These are phyloP conservation scores for Ivindomyrus marchei DNA, from an alignment of 2,113 vertebrate genomes.

Conservation along the genomic window DNA sequence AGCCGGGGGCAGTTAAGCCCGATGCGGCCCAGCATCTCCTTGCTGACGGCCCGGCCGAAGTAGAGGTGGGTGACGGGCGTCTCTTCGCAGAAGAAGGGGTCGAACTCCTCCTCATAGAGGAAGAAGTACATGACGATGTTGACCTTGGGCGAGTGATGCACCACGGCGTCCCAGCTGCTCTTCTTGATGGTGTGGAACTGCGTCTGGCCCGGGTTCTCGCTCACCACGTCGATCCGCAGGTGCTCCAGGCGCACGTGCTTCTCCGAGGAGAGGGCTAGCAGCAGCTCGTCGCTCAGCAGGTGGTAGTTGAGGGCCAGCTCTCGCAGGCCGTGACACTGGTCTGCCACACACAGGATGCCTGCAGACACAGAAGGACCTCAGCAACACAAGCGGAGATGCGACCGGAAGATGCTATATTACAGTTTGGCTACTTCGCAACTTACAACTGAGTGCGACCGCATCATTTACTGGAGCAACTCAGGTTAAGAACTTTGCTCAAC, in stretches of 20 bases:
- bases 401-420: background rate
- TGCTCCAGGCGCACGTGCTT: constrained; percentile 65
- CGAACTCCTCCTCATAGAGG: constrained; percentile 63
- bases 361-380: background rate
- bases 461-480: background rate
- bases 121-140: constrained; percentile 71
- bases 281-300: constrained; percentile 61
- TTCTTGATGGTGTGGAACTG: constrained; percentile 64
- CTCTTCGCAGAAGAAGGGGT: constrained; percentile 65
- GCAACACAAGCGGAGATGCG: background rate
- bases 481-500: background rate
- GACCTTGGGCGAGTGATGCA: constrained; percentile 64
- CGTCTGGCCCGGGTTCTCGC: constrained; percentile 58
- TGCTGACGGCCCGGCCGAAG: constrained; percentile 63
- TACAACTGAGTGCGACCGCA: background rate
- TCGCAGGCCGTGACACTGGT: constrained; percentile 66
- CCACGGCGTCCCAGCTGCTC: constrained; percentile 65
- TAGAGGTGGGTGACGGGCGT: constrained; percentile 66
- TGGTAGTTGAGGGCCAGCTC: constrained; percentile 69
- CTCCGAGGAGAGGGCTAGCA: constrained; percentile 64
- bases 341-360: constrained; percentile 70
- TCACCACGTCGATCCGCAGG: constrained; percentile 63
- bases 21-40: constrained; percentile 60
- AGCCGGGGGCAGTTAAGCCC: constrained; percentile 61
- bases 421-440: background rate